Evolutionary conservation across 1,140 invertebrate genomes (phyloP), one percentile per base, ranked within the genome.

Genomic region (Cotesia typhae): DNA sequence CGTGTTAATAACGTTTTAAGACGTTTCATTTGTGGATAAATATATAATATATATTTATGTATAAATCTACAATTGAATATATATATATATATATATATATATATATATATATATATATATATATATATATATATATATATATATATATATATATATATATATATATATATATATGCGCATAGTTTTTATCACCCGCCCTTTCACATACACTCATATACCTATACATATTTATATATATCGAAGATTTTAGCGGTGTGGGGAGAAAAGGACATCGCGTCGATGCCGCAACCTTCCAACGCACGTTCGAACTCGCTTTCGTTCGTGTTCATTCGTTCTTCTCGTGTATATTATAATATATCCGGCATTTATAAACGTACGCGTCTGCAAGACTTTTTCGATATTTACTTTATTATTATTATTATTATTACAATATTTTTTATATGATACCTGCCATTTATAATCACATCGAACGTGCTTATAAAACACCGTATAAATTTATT

Each of bases 261-360:
- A n/a, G 10, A 41, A 41, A 38, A 36, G 61, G 36, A 28, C 12
- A 17, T 65, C 35, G 10, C 10, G 35, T 65, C 6, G 14, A 65
- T 14, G 14, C 14, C 35, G 63, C 35, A 65, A 65, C 63, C 63
- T 38, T 65, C 63, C 14, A 65, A 65, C 63, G 63, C 35, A 51
- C 64, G 41, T 20, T 52, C 64, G 41, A 52, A 66, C 41, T 66
- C 47, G 64, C 41, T 66, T 66, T 66, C 64, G 47, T 66, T 66
- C 20, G 41, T 66, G 41, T 35, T 52, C 41, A 41, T 41, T 66
- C 14, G 37, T 20, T 14, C 60, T 61, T 61, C 60, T 64, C 37
- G 61, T 37, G 61, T 64, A 64, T 41, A 47, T 47, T 47, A 47
- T 64, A 64, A 60, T 28, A 35, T 12, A 60, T 61, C 28, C 60